Evolutionary conservation across 2,113 vertebrate genomes (phyloP).

Genomic region (Pseudois nayaur): DNA sequence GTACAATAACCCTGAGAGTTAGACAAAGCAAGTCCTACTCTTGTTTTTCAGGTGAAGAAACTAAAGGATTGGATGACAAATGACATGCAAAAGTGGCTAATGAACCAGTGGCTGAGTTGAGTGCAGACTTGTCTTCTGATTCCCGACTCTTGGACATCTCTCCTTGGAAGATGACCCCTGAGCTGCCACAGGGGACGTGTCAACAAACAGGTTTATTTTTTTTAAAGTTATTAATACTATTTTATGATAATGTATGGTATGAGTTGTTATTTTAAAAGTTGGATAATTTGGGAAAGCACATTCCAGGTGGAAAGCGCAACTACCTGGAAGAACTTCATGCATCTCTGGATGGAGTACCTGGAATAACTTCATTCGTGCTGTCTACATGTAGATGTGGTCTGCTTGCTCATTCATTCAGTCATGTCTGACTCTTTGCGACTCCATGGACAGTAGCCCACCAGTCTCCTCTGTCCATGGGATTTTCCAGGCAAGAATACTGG

Average conservation of each 20-base stretch:
- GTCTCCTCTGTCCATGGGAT: background rate
- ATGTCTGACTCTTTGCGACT: background rate
- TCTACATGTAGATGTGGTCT: background rate
- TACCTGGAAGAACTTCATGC: background rate
- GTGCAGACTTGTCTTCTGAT: background rate
- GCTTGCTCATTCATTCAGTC: background rate
- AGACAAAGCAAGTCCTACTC: background rate
- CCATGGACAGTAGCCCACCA: background rate
- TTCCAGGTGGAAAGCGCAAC: background rate
- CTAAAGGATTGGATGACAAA: background rate
- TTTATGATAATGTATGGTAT: background rate
- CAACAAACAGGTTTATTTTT: background rate
- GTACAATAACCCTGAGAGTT: background rate
- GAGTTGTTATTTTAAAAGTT: background rate
- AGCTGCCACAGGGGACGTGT: fast-evolving
- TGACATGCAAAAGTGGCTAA: background rate
- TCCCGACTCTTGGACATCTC: background rate
- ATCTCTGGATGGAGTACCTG: background rate
- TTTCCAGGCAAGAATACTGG: background rate
- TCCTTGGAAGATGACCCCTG: background rate
- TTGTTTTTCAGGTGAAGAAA: background rate
- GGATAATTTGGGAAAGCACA: background rate
- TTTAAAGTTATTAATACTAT: background rate
- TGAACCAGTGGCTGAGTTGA: background rate
- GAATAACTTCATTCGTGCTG: background rate